Base-by-base conservation (phyloP, 2,888 invertebrate species). In the Hartigia nigra region DNA sequence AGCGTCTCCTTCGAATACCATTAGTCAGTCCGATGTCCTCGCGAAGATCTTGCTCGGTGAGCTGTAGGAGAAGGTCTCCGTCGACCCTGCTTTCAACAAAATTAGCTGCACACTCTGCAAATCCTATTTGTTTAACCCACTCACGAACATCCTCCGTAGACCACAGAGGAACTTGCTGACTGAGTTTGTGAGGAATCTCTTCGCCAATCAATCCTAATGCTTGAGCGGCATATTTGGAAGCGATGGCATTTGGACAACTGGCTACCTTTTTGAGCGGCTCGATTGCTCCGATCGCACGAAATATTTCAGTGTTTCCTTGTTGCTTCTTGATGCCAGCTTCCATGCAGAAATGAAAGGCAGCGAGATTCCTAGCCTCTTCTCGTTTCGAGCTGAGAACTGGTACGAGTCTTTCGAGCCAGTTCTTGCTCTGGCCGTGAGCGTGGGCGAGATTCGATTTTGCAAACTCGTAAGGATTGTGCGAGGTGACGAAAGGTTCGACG, bases 261-360 rank as follows among this genome's bases (percentile, higher is more conserved):
- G 99, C 99, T 0, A 99, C 98, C 89, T 96, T 97, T 91, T 99
- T 99, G 87, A 99, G 93, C 0, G 98, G 97, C 87, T 98, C 98
- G 82, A 99, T 96, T 0, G 98, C 99, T 77, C 97, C 98, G 84
- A 99, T 99, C 92, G 98, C 97, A 81, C 95, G 94, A 91, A 99
- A 98, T 88, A 98, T 96, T 91, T 96, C 95, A 0, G 97, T 97
- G 83, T 97, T 97, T 5, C 97, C 97, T 91, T 98, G 98, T 87
- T 96, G 96, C 87, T 98, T 97, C 91, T 99, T 99, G 78, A 99
- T 99, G 69, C 98, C 98, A 14, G 99, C 99, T 92, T 99, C 99
- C 98, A 99, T 98, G 90, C 98, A 98, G 91, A 99, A 97, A 91
- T 99, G 99, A 91, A 99, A 99, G 69, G 99, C 98, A 4, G 99